These are phyloP conservation scores for Drosophila dives DNA, from an alignment of 2,888 invertebrate genomes.

Conservation along the genomic window DNA sequence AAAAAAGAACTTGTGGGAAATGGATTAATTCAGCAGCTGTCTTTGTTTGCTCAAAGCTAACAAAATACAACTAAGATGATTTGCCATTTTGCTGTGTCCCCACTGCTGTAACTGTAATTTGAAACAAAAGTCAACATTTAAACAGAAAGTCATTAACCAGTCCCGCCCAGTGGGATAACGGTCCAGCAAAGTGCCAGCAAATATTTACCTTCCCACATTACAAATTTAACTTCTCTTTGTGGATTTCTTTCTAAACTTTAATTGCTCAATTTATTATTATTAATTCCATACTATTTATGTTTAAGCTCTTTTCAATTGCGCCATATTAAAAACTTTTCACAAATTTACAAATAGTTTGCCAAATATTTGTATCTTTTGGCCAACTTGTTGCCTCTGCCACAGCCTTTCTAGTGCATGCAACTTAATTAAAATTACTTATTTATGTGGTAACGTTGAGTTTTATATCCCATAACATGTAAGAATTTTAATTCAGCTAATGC, in stretches of 20 bases:
- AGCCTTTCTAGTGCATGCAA: conserved; percentile 45
- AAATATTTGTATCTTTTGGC: conserved; percentile 3
- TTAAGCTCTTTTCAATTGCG: conserved; percentile 19
- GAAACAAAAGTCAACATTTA: conserved; percentile 47
- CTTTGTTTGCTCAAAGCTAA: background rate
- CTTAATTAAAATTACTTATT: conserved; percentile 50
- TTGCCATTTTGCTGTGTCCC: conserved; percentile 10
- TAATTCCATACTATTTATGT: background rate
- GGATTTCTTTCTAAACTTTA: conserved; percentile 13
- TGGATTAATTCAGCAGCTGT: background rate
- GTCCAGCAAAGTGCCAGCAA: conserved; percentile 17
- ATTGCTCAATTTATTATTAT: background rate
- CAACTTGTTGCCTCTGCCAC: conserved; percentile 40
- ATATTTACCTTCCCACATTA: conserved; percentile 28
- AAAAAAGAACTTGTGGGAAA: background rate
- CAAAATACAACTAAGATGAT: conserved; percentile 20
- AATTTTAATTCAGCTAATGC: background rate
- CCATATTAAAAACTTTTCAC: background rate
- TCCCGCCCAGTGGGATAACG: background rate
- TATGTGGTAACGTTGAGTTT: conserved; percentile 21
- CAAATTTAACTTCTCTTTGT: conserved; percentile 1
- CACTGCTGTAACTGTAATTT: conserved; percentile 33
- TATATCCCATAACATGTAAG: conserved; percentile 7
- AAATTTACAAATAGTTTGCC: conserved; percentile 13
- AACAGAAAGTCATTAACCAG: background rate